Evolutionary conservation across 2,888 invertebrate genomes (phyloP), one percentile per base, ranked within the genome.

Genomic region (Acrobasis repandana): DNA sequence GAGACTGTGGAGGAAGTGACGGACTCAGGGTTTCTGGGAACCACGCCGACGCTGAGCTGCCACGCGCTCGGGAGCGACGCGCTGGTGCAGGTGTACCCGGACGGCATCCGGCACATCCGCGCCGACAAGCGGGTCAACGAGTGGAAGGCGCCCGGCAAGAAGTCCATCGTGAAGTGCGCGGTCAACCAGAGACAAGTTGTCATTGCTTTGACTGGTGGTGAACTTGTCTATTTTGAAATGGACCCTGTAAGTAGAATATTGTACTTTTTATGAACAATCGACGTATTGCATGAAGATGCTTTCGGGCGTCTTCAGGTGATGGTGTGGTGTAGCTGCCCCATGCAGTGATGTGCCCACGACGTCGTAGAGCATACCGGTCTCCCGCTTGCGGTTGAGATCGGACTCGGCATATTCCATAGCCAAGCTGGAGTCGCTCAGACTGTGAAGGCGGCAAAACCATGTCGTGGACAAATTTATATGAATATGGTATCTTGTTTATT

Each of bases 1-100:
- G 99, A 99, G 90, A 99, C 99, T 14, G 99, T 99, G n/a, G 99
- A 99, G 90, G 99, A 99, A 95, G 99, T 99, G 28, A 98, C 99
- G 0, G 99, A 99, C 88, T 99, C 99, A 66, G 99, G 99, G 51
- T 99, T 99, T 87, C 93, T 99, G 76, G 99, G 99, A 64, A 99
- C 99, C 0, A 99, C 99, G 0, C 99, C 99, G 0, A 99, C 99
- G 0, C 93, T 99, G n/a, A 97, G 98, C 67, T 99, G 99, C 89
- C 98, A 98, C 10, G 97, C 99, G 43, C 94, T 99, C 34, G 99
- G 99, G 61, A 99, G 98, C 79, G 99, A 99, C 90, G 98, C 99
- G 0, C 92, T 99, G 28, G 98, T 99, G 1, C 99, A 99, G 94
- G 98, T 99, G 14, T 99, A 99, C 88, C 99, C 99, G 0, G 99